A percentile compares a stretch with the other conserved stretches of the same genome.
phyloP scores from a whole-genome alignment of 2,797 vertebrate species.

The Halcyon badia region DNA sequence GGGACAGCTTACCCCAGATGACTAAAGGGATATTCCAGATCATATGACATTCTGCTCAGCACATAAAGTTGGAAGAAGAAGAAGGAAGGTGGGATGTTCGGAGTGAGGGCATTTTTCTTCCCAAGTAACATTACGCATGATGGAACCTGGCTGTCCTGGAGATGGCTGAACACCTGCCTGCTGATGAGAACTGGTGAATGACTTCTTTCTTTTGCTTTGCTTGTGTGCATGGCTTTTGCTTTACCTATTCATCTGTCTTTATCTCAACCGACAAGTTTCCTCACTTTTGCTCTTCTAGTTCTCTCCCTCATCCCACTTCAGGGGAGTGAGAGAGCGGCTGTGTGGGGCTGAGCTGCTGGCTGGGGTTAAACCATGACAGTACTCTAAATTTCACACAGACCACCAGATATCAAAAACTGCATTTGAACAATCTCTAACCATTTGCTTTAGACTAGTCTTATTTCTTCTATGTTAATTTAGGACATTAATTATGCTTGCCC shows the following conservation, averaged over 20 bases:
- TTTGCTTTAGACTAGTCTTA: neutral
- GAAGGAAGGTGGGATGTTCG: neutral
- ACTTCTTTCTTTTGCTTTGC: neutral
- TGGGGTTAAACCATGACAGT: neutral
- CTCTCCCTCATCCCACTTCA: neutral
- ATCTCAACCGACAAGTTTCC: neutral
- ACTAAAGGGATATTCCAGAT: neutral
- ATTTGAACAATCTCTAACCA: neutral
- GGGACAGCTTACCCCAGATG: neutral
- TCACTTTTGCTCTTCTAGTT: no score
- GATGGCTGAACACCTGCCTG: neutral
- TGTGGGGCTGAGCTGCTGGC: neutral
- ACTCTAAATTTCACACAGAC: neutral
- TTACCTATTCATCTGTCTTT: neutral
- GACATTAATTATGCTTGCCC: neutral
- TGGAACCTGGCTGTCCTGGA: neutral
- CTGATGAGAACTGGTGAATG: neutral
- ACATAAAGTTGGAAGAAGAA: neutral
- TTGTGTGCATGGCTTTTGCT: neutral
- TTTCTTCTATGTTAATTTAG: neutral
- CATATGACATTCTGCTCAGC: neutral
- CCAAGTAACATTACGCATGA: neutral
- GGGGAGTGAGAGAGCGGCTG: neutral
- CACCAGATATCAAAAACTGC: neutral
- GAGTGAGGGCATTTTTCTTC: neutral